These are phyloP conservation scores for Sogatella furcifera DNA, from an alignment of 1,140 invertebrate species.

Conservation along the genomic window DNA sequence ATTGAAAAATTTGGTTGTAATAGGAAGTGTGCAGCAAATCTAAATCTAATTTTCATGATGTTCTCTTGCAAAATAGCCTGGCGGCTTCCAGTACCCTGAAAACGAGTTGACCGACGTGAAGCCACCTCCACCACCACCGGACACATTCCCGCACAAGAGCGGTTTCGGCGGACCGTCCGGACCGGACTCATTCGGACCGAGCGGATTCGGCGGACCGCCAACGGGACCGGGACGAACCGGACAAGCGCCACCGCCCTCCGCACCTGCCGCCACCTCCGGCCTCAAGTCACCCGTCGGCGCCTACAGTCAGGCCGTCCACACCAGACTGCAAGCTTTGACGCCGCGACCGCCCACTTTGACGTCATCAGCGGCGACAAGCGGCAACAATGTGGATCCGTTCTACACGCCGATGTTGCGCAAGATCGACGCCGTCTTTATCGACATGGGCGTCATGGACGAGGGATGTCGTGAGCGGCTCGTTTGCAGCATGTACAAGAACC, in stretches of 20 bases:
- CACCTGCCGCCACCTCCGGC: no score
- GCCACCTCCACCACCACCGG: not conserved
- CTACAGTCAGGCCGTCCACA: not conserved
- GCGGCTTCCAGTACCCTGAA: not conserved
- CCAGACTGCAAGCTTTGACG: slow-evolving; percentile 5
- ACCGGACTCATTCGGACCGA: not conserved
- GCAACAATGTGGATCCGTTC: slow-evolving; percentile 48
- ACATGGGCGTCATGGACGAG: slow-evolving; percentile 52
- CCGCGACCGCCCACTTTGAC: not conserved
- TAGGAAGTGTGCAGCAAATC: no score
- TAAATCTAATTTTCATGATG: no score
- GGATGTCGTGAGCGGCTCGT: slow-evolving; percentile 62
- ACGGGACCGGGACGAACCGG: not conserved
- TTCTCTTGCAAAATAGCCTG: not conserved
- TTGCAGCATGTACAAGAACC: slow-evolving; percentile 73
- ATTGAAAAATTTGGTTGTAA: no score
- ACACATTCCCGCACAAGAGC: not conserved
- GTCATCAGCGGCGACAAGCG: not conserved
- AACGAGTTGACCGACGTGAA: not conserved
- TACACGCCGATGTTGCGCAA: slow-evolving; percentile 63
- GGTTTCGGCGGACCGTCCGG: not conserved
- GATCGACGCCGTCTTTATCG: slow-evolving; percentile 59
- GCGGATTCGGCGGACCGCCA: not conserved
- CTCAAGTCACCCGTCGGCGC: no score
- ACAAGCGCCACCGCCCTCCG: no score